A percentile compares a stretch with the other conserved stretches of the same genome.
phyloP scores from a whole-genome alignment of 2,797 vertebrate genomes.

The Erethizon dorsatum region DNA sequence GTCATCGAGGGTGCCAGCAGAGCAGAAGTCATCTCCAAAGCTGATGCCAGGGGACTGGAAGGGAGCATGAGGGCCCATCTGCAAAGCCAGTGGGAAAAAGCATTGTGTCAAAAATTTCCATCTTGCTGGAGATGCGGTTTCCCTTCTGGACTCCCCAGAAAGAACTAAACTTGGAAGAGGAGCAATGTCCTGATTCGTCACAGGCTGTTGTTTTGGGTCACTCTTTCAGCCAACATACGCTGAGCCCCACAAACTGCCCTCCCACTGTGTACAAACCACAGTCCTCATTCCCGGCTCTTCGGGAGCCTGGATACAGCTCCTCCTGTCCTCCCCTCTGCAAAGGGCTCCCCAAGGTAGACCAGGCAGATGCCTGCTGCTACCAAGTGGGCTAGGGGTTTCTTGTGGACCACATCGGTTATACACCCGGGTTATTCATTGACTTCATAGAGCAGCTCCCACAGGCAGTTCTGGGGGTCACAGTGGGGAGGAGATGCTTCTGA shows the following conservation, averaged over 20 bases:
- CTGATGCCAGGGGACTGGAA: fast-evolving
- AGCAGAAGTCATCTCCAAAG: neutral
- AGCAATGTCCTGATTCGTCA: neutral
- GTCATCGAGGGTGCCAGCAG: neutral
- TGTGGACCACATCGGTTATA: neutral
- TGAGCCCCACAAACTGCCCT: fast-evolving
- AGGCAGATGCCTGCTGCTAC: fast-evolving
- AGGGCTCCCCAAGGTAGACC: neutral
- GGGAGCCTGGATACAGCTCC: neutral
- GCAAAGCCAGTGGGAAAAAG: neutral
- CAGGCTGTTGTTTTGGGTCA: no score
- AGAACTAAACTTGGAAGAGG: neutral
- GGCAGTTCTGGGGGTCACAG: neutral
- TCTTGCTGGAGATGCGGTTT: neutral
- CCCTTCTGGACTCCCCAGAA: neutral
- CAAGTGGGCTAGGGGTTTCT: neutral
- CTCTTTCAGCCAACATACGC: fast-evolving
- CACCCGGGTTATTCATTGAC: fast-evolving
- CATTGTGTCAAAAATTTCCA: neutral
- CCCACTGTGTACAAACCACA: neutral
- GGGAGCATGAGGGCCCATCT: no score
- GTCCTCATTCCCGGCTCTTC: neutral
- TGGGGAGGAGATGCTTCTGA: neutral
- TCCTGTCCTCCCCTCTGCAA: neutral
- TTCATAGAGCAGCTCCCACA: neutral